Evolutionary conservation across 2,888 invertebrate genomes (phyloP).

Genomic region (Drosophila mayaguana): DNA sequence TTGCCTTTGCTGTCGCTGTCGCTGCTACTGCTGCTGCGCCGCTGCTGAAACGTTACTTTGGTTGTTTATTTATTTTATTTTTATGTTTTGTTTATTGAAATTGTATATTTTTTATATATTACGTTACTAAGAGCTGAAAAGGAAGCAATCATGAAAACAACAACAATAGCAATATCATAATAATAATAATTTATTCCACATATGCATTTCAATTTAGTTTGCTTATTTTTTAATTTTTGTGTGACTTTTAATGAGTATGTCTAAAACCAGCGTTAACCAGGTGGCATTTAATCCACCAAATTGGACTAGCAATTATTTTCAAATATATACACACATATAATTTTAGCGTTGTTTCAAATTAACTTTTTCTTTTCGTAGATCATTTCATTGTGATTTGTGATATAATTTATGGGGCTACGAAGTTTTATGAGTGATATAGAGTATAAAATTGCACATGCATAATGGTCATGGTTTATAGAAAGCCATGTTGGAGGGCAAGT

Average conservation of each 20-base stretch:
- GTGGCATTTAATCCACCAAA: slow-evolving; percentile 66
- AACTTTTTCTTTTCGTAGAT: slow-evolving; percentile 1
- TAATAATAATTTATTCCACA: slow-evolving; percentile 61
- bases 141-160: slow-evolving; percentile 65
- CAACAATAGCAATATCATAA: slow-evolving; percentile 36
- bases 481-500: neutral
- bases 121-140: slow-evolving; percentile 63
- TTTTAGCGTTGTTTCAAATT: slow-evolving; percentile 30
- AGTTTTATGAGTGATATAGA: neutral
- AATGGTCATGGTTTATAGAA: neutral
- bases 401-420: neutral
- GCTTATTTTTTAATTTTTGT: slow-evolving; percentile 16
- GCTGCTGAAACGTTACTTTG: slow-evolving; percentile 53
- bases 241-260: slow-evolving; percentile 38
- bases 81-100: slow-evolving; percentile 66
- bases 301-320: slow-evolving; percentile 47
- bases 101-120: slow-evolving; percentile 59
- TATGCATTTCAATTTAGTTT: slow-evolving; percentile 47
- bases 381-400: slow-evolving; percentile 12
- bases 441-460: neutral
- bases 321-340: slow-evolving; percentile 5
- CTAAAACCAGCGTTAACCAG: slow-evolving; percentile 47
- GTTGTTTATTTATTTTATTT: slow-evolving; percentile 59
- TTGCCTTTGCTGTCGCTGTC: slow-evolving; percentile 27
- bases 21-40: slow-evolving; percentile 1